phyloP scores from a whole-genome alignment of 2,113 vertebrate species.

The Lichenostomus cassidix region DNA sequence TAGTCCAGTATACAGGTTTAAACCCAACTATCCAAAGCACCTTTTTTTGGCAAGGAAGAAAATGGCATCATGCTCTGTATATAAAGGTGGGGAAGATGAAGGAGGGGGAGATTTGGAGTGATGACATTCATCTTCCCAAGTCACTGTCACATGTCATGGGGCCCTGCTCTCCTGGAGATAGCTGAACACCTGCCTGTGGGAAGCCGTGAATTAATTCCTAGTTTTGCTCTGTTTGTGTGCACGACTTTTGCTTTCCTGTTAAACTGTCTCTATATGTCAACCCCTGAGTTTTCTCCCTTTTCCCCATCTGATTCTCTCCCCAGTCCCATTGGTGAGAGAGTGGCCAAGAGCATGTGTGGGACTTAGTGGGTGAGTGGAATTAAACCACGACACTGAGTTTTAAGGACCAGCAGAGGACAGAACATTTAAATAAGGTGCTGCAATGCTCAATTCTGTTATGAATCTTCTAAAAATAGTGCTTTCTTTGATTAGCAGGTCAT shows the following conservation, averaged over 20 bases:
- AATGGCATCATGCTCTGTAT: neutral
- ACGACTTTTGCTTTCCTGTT: neutral
- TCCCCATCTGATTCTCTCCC: neutral
- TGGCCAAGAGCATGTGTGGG: neutral
- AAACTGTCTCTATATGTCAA: neutral
- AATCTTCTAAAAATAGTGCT: neutral
- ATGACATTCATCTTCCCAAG: neutral
- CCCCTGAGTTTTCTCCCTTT: neutral
- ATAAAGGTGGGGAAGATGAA: neutral
- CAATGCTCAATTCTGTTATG: neutral
- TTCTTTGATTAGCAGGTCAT: neutral
- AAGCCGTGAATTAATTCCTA: neutral
- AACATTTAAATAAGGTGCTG: neutral
- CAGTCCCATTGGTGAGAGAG: neutral
- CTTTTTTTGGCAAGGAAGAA: neutral
- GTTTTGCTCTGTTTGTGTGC: neutral
- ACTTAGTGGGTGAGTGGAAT: neutral
- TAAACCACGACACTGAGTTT: fast-evolving
- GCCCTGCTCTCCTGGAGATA: neutral
- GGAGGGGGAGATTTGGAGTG: neutral
- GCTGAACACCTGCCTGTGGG: neutral
- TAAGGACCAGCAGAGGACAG: neutral
- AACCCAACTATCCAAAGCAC: neutral
- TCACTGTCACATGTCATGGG: fast-evolving
- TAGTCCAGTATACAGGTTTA: neutral